Percentiles rank a stretch among this genome's conserved stretches.
phyloP scores from a whole-genome alignment of 2,888 invertebrate genomes.

The Apantesis nais region DNA sequence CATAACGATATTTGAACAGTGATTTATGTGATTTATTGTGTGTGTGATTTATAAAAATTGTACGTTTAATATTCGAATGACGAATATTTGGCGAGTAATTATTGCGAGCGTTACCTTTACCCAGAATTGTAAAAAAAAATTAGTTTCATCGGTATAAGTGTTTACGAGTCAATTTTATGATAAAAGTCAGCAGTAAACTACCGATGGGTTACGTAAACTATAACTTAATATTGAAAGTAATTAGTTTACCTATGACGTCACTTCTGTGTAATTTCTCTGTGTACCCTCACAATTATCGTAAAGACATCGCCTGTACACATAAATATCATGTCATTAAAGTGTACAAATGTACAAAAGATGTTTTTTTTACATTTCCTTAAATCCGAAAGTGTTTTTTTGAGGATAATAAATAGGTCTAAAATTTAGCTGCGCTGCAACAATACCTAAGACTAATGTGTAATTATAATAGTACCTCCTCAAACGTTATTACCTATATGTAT shows the following conservation, averaged over 20 bases:
- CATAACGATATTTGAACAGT: neutral
- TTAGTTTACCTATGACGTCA: neutral
- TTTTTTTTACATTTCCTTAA: constrained; percentile 33
- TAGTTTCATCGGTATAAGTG: no score
- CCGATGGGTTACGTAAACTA: neutral
- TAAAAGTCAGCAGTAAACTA: neutral
- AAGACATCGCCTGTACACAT: constrained; percentile 25
- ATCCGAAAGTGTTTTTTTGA: constrained; percentile 35
- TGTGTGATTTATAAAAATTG: no score
- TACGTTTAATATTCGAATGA: no score
- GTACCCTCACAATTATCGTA: neutral
- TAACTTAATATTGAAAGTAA: neutral
- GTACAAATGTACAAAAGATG: constrained; percentile 52
- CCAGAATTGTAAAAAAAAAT: neutral
- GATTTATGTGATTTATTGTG: neutral
- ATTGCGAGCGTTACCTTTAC: neutral
- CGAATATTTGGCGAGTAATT: neutral
- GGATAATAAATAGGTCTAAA: constrained; percentile 45
- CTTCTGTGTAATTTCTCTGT: neutral
- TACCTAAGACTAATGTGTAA: constrained; percentile 64
- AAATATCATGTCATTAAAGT: constrained; percentile 36
- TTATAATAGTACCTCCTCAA: constrained; percentile 66
- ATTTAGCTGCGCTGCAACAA: constrained; percentile 56
- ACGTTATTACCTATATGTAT: constrained; percentile 76
- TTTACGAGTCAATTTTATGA: neutral